These are phyloP conservation scores for Schizotus pectinicornis DNA, from an alignment of 2,888 invertebrate genomes.

Conservation along the genomic window DNA sequence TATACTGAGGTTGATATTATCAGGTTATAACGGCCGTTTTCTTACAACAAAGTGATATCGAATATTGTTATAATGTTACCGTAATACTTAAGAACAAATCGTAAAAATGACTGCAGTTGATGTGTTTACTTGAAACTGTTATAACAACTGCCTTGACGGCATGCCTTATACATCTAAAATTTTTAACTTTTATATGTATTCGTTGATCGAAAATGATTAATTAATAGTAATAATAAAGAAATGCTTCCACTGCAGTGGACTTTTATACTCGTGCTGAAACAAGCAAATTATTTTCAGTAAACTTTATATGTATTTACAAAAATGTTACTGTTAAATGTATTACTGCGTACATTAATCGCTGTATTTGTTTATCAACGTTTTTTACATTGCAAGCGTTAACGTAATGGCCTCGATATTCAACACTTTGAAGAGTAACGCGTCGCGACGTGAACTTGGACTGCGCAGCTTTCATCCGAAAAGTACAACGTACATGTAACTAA, in stretches of 20 bases:
- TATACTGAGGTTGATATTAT: constrained; percentile 39
- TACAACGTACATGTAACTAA: constrained; percentile 34
- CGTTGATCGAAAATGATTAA: constrained; percentile 39
- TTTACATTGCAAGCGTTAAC: constrained; percentile 37
- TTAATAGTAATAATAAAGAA: constrained; percentile 18
- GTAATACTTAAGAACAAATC: constrained; percentile 37
- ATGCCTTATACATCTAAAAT: constrained; percentile 53
- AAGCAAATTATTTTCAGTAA: constrained; percentile 41
- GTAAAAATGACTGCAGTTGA: constrained; percentile 43
- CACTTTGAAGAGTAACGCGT: constrained; percentile 30
- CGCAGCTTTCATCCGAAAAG: constrained; percentile 39
- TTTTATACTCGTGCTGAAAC: constrained; percentile 38
- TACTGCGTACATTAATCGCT: constrained; percentile 31
- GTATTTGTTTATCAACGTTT: constrained; percentile 42
- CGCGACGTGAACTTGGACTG: constrained; percentile 31
- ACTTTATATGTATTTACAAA: constrained; percentile 49
- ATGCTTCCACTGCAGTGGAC: constrained; percentile 39
- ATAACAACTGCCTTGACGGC: constrained; percentile 52
- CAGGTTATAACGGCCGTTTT: constrained; percentile 17
- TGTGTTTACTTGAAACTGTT: constrained; percentile 38
- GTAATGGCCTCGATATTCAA: constrained; percentile 42
- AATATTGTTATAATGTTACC: constrained; percentile 43
- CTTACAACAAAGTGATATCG: constrained; percentile 35
- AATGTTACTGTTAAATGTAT: constrained; percentile 51
- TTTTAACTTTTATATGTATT: constrained; percentile 52